These are phyloP conservation scores for Nudaria mundana DNA, from an alignment of 2,888 invertebrate genomes.

Conservation along the genomic window DNA sequence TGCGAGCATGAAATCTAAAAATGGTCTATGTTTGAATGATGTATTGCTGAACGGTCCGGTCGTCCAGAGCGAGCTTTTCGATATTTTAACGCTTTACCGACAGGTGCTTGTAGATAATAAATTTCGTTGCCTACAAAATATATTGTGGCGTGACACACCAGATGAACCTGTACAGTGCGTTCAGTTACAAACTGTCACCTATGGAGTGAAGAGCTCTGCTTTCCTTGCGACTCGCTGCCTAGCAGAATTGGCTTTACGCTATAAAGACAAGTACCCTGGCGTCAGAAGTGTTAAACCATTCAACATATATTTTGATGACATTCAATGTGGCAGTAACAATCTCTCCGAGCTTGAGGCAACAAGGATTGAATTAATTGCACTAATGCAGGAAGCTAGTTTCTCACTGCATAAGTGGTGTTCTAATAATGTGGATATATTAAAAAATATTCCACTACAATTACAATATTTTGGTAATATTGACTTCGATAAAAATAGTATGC, in stretches of 20 bases:
- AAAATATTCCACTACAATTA: neutral
- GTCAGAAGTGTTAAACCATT: neutral
- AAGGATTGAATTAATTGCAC: neutral
- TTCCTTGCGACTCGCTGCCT: neutral
- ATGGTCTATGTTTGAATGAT: neutral
- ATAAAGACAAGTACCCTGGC: neutral
- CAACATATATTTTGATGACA: too few species aligned
- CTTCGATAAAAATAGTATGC: neutral
- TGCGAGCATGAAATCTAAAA: neutral
- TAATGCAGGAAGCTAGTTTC: slow-evolving; percentile 2
- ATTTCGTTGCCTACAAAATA: neutral
- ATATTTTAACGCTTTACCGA: neutral
- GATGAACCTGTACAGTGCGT: neutral
- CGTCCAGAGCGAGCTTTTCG: neutral
- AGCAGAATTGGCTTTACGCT: neutral
- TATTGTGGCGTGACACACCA: neutral
- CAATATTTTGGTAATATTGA: neutral
- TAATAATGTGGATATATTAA: neutral
- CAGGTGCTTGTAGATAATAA: neutral
- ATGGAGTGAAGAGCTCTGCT: neutral
- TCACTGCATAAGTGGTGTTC: slow-evolving; percentile 2
- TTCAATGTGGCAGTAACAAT: too few species aligned
- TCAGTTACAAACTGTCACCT: neutral
- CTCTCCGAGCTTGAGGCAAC: neutral
- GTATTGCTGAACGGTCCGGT: neutral